Conservation (phyloP, 2,888 invertebrate species). For the Xanthorhoe designata region DNA sequence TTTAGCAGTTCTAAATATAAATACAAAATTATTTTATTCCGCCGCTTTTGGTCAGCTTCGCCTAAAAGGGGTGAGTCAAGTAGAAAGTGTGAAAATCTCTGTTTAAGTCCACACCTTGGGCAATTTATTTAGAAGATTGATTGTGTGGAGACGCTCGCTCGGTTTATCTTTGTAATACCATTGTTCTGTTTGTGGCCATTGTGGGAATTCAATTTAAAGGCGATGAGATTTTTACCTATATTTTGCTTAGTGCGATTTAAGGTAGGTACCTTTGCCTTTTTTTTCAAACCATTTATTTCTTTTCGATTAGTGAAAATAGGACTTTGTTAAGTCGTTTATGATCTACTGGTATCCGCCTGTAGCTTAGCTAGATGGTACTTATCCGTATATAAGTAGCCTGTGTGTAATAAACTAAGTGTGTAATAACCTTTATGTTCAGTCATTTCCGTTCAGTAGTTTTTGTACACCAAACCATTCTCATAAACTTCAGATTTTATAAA, state of each 20-base stretch:
- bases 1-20: too few species aligned
- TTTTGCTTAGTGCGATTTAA: background rate
- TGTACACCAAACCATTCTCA: too few species aligned
- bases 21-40: background rate
- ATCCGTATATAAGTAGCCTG: too few species aligned
- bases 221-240: background rate
- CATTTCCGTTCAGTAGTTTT: too few species aligned
- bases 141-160: slow-evolving; percentile 22
- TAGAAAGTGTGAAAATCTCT: slow-evolving; percentile 7
- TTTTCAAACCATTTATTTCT: too few species aligned
- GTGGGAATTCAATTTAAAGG: slow-evolving; percentile 8
- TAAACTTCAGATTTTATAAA: too few species aligned
- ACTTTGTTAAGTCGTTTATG: too few species aligned
- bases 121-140: slow-evolving; percentile 40
- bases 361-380: too few species aligned
- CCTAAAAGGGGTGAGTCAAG: background rate
- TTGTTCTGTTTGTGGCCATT: slow-evolving; percentile 19
- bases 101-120: slow-evolving; percentile 29
- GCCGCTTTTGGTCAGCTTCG: background rate
- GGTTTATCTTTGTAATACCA: slow-evolving; percentile 21
- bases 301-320: too few species aligned
- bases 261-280: background rate
- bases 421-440: too few species aligned
- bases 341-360: too few species aligned
- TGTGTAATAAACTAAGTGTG: too few species aligned